Conservation (phyloP, 2,797 vertebrate genomes). For the Tapirus indicus region DNA sequence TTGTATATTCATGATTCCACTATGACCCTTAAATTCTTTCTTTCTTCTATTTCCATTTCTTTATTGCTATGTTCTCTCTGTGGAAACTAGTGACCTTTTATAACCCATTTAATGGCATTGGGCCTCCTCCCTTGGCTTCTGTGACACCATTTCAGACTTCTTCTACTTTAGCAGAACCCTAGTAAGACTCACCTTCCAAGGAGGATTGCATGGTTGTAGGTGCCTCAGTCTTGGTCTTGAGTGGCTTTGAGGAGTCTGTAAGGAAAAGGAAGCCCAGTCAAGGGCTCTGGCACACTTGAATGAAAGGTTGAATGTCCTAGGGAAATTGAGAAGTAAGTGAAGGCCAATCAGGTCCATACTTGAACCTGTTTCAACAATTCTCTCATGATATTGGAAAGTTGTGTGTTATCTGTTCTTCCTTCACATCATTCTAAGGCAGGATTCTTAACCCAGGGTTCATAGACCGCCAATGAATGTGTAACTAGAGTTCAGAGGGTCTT, state of each 20-base stretch:
- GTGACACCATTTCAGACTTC: neutral
- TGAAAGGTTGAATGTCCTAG: neutral
- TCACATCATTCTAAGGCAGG: neutral
- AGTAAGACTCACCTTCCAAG: slow-evolving; percentile 64
- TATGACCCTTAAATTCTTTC: neutral
- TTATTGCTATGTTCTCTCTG: neutral
- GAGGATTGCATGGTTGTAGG: neutral
- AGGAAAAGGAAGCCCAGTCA: neutral
- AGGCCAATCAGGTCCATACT: neutral
- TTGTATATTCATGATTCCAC: neutral
- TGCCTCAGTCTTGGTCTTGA: slow-evolving; percentile 37
- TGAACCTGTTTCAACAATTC: neutral
- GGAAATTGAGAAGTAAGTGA: slow-evolving; percentile 30
- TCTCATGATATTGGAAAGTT: neutral
- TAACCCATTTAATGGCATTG: neutral
- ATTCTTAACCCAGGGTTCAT: neutral
- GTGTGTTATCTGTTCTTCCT: neutral
- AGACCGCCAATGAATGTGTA: neutral
- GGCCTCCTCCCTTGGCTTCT: neutral
- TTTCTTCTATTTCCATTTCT: neutral
- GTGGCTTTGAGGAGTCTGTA: slow-evolving; percentile 50
- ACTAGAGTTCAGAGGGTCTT: neutral
- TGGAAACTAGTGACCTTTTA: neutral
- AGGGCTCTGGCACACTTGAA: neutral
- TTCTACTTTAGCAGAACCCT: neutral